phyloP scores from a whole-genome alignment of 2,888 invertebrate species.

The Rhodophaea formosa region DNA sequence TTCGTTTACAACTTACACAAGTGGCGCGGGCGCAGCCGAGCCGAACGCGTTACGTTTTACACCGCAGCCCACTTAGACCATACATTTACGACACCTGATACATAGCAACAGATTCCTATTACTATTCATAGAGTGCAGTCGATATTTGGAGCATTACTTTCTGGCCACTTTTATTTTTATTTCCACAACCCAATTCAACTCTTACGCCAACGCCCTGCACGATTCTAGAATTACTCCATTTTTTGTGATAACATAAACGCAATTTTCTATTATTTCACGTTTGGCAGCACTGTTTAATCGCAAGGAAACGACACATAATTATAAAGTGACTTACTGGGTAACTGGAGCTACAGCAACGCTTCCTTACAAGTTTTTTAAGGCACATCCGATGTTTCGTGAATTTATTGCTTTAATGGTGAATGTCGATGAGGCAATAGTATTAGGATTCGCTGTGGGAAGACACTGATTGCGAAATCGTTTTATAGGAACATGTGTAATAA shows the following conservation, averaged over 20 bases:
- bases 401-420: not conserved
- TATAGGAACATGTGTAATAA: not conserved
- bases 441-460: not conserved
- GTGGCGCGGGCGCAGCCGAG: constrained; percentile 52
- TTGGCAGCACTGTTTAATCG: constrained; percentile 19
- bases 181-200: constrained; percentile 1
- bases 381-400: constrained; percentile 14
- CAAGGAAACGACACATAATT: constrained; percentile 27
- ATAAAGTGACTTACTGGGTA: constrained; percentile 22
- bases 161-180: constrained; percentile 9
- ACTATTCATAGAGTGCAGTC: constrained; percentile 27
- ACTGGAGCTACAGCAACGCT: constrained; percentile 24
- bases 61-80: constrained; percentile 36
- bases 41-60: constrained; percentile 60
- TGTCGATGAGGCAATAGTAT: not conserved
- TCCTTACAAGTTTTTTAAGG: constrained; percentile 20
- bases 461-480: not conserved
- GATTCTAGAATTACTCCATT: not conserved
- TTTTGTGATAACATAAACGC: not conserved
- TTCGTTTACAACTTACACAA: constrained; percentile 47
- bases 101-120: constrained; percentile 35
- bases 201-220: constrained; percentile 2
- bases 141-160: constrained; percentile 19
- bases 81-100: constrained; percentile 49
- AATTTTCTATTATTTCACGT: constrained; percentile 16